phyloP scores from a whole-genome alignment of 2,888 invertebrate genomes.

The Ametastegia equiseti region DNA sequence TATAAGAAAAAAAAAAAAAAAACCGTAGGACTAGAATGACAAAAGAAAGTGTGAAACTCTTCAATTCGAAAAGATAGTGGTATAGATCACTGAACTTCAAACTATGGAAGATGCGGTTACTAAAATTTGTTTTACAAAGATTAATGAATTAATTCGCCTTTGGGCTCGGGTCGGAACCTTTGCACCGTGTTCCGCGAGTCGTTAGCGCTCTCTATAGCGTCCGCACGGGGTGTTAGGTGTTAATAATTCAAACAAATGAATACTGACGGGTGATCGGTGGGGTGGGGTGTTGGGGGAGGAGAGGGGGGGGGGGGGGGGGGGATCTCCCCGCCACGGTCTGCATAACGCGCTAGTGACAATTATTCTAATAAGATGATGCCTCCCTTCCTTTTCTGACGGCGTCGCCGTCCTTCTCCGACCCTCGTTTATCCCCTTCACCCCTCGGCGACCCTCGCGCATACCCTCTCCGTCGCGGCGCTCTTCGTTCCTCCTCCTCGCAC shows the following conservation, averaged over 20 bases:
- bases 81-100: background rate
- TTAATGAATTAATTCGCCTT: background rate
- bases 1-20: background rate
- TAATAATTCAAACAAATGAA: slow-evolving; percentile 56
- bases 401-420: slow-evolving; percentile 31
- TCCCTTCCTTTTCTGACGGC: background rate
- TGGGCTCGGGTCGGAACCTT: background rate
- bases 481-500: slow-evolving; percentile 43
- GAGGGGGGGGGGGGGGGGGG: no score
- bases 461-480: slow-evolving; percentile 41
- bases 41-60: background rate
- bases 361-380: slow-evolving; percentile 60
- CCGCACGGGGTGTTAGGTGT: slow-evolving; percentile 24
- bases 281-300: no score
- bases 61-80: background rate
- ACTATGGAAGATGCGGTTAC: background rate
- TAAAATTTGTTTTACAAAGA: background rate
- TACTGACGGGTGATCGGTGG: slow-evolving; percentile 60
- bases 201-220: background rate
- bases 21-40: no score
- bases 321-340: background rate
- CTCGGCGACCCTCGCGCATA: slow-evolving; percentile 30
- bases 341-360: slow-evolving; percentile 59
- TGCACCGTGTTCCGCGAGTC: background rate
- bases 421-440: slow-evolving; percentile 48